These are phyloP conservation scores for Agrochola lychnidis DNA, from an alignment of 2,888 invertebrate species.

Conservation along the genomic window DNA sequence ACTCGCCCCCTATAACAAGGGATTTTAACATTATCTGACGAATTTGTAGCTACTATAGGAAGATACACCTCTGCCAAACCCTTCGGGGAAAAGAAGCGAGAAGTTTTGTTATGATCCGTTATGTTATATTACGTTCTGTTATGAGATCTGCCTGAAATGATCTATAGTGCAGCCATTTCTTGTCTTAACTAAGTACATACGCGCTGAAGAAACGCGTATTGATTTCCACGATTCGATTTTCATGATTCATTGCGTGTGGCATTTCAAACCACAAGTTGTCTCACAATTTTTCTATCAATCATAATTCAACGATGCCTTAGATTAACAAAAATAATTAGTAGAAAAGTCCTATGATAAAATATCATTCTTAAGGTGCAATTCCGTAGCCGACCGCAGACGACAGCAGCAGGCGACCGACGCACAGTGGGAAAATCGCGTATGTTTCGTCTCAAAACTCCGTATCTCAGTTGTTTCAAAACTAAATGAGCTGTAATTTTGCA, in stretches of 20 bases:
- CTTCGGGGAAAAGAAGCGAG: not conserved
- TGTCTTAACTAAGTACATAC: not conserved
- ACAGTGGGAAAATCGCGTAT: no score
- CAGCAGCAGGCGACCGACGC: no score
- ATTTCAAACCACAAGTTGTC: not conserved
- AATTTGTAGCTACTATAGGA: not conserved
- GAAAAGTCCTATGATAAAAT: not conserved
- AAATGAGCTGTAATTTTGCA: no score
- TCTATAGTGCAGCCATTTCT: not conserved
- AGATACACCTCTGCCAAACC: not conserved
- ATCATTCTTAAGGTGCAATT: not conserved
- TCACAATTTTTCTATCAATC: not conserved
- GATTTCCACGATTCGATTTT: not conserved
- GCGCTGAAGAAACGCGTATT: not conserved
- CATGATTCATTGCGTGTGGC: not conserved
- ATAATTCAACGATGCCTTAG: not conserved
- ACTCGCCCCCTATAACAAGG: not conserved
- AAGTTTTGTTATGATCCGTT: no score
- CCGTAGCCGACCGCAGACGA: no score
- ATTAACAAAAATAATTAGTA: not conserved
- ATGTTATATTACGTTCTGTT: not conserved
- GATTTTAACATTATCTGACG: not conserved
- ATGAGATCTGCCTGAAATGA: not conserved
- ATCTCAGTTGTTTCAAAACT: no score
- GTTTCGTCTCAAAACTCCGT: no score